phyloP scores from a whole-genome alignment of 2,888 invertebrate genomes.

The Syritta pipiens region DNA sequence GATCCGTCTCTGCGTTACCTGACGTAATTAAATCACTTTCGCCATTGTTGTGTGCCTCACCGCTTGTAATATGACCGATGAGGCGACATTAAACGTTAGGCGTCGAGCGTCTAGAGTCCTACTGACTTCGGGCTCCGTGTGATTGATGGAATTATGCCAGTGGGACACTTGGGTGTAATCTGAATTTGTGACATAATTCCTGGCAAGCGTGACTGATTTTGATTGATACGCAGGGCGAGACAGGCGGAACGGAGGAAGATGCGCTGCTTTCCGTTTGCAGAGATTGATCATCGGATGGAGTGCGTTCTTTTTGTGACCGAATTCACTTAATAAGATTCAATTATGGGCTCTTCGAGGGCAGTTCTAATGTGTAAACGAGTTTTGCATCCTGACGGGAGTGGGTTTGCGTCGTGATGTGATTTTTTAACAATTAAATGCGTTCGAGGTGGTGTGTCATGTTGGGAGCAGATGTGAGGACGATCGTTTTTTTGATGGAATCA shows the following conservation, averaged over 20 bases:
- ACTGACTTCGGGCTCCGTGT: neutral
- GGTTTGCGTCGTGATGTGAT: neutral
- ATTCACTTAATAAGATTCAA: slow-evolving; percentile 47
- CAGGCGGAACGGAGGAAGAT: slow-evolving; percentile 43
- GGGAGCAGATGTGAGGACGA: too few relatives aligned
- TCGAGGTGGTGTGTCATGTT: too few relatives aligned
- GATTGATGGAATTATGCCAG: slow-evolving; percentile 66
- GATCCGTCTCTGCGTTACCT: slow-evolving; percentile 44
- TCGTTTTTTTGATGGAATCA: too few relatives aligned
- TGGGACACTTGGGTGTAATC: slow-evolving; percentile 42
- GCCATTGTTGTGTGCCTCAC: slow-evolving; percentile 47
- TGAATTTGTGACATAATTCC: slow-evolving; percentile 65
- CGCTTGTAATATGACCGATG: slow-evolving; percentile 64
- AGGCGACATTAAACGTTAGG: slow-evolving; percentile 37
- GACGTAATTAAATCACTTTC: slow-evolving; percentile 67
- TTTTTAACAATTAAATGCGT: slow-evolving; percentile 37
- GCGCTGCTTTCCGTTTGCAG: slow-evolving; percentile 37
- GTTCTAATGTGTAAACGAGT: slow-evolving; percentile 57
- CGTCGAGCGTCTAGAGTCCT: too few relatives aligned
- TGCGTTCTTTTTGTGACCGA: slow-evolving; percentile 27
- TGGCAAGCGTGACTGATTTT: slow-evolving; percentile 65
- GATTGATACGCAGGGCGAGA: slow-evolving; percentile 53
- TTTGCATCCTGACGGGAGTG: slow-evolving; percentile 20
- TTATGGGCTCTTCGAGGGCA: slow-evolving; percentile 46
- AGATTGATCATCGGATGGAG: slow-evolving; percentile 54